A percentile compares a stretch with the other conserved stretches of the same genome.
phyloP scores from a whole-genome alignment of 2,888 invertebrate species.

The Linnaemya tessellans region DNA sequence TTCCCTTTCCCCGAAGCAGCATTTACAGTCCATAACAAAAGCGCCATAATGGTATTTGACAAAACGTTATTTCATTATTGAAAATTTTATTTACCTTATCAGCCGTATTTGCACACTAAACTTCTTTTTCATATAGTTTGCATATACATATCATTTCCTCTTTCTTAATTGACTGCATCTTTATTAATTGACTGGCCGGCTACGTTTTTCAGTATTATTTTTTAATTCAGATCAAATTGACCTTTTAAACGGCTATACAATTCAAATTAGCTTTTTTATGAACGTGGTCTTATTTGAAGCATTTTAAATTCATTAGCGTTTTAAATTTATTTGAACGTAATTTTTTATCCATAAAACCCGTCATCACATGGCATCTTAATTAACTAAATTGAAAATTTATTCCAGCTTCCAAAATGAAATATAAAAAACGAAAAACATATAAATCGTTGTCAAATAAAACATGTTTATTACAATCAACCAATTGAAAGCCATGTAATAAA shows the following conservation, averaged over 20 bases:
- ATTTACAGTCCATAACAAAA: too few species aligned
- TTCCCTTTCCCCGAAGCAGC: too few species aligned
- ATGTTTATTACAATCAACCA: conserved; percentile 58
- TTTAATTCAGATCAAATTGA: not conserved
- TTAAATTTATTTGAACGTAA: conserved; percentile 30
- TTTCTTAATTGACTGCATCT: too few species aligned
- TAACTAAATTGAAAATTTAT: conserved; percentile 38
- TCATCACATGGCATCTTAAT: conserved; percentile 61
- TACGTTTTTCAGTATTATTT: not conserved
- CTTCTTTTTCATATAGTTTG: too few species aligned
- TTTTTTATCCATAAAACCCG: conserved; percentile 39
- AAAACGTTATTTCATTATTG: too few species aligned
- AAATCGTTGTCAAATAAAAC: conserved; percentile 64
- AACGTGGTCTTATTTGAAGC: not conserved
- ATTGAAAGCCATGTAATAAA: conserved; percentile 45
- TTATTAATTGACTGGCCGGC: too few species aligned
- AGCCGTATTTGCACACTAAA: too few species aligned
- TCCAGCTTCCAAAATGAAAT: conserved; percentile 23
- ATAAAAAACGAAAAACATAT: conserved; percentile 37
- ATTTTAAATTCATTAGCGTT: not conserved
- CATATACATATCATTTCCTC: too few species aligned
- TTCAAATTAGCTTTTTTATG: not conserved
- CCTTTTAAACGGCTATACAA: not conserved
- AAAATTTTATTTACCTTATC: too few species aligned
- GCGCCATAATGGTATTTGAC: too few species aligned